Evolutionary conservation across 2,113 vertebrate genomes (phyloP).

Genomic region (Pangasianodon gigas): DNA sequence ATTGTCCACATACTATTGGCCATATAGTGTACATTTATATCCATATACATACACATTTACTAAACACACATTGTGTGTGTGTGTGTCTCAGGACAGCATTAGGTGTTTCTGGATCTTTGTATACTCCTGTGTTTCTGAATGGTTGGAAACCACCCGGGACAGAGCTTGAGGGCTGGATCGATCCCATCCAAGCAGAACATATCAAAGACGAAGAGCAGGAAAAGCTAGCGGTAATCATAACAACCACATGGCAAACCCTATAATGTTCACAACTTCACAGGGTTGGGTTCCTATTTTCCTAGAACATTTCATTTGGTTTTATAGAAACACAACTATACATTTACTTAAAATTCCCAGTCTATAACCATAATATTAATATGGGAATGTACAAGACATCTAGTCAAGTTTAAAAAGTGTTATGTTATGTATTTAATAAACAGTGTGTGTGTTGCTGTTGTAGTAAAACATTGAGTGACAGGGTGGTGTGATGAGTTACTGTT

Average conservation of each 20-base stretch:
- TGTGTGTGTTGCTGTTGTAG: background rate
- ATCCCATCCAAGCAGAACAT: conserved; percentile 83
- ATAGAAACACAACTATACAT: background rate
- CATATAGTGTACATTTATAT: background rate
- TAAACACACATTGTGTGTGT: background rate
- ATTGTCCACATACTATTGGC: background rate
- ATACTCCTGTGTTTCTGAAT: conserved; percentile 75
- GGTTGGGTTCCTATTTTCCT: background rate
- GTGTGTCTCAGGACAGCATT: conserved; percentile 72
- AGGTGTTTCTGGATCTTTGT: conserved; percentile 70
- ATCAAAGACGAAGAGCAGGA: conserved; percentile 74
- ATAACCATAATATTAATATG: no score
- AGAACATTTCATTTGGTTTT: background rate
- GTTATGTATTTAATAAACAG: no score
- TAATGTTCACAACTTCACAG: background rate
- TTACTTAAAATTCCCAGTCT: no score
- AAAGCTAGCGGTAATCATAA: conserved; percentile 66
- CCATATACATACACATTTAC: background rate
- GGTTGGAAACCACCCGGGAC: conserved; percentile 79
- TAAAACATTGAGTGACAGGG: background rate
- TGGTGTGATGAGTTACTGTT: background rate
- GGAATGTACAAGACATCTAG: no score
- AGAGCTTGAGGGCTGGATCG: conserved; percentile 80
- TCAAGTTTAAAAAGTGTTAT: no score
- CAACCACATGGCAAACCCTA: background rate